These are phyloP conservation scores for Mallateleia sp. DNA, from an alignment of 2,888 invertebrate genomes.

Conservation along the genomic window DNA sequence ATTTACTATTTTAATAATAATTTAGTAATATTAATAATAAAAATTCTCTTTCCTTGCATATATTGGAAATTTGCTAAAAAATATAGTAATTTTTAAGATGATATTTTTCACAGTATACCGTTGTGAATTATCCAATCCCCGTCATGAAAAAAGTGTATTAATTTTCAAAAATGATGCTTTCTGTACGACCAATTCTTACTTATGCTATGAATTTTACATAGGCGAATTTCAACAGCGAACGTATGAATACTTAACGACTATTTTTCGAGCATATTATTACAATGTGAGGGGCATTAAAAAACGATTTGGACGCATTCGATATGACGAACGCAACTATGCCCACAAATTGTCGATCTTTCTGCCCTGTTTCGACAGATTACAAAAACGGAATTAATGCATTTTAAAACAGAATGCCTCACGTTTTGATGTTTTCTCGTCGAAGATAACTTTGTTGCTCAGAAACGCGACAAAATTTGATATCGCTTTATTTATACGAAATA, in stretches of 20 bases:
- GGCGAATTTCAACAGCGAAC: neutral
- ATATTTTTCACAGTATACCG: neutral
- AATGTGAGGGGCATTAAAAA: constrained; percentile 6
- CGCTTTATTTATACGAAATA: neutral
- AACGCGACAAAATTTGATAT: constrained; percentile 5
- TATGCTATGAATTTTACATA: constrained; percentile 20
- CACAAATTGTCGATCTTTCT: constrained; percentile 10
- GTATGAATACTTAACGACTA: constrained; percentile 4
- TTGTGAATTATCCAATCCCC: neutral
- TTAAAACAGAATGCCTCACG: neutral
- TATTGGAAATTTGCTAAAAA: no score
- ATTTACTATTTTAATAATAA: no score
- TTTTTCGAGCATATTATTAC: constrained; percentile 4
- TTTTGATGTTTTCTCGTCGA: neutral
- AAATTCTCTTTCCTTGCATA: no score
- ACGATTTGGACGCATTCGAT: neutral
- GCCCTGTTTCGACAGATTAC: neutral
- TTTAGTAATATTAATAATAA: no score
- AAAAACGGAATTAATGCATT: constrained; percentile 18
- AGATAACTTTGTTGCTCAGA: constrained; percentile 7
- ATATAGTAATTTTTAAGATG: no score
- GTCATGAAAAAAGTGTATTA: neutral
- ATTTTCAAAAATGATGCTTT: neutral
- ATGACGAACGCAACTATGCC: neutral
- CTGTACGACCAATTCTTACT: neutral